Conservation (phyloP, 2,888 invertebrate species). For the Fragum whitleyi region DNA sequence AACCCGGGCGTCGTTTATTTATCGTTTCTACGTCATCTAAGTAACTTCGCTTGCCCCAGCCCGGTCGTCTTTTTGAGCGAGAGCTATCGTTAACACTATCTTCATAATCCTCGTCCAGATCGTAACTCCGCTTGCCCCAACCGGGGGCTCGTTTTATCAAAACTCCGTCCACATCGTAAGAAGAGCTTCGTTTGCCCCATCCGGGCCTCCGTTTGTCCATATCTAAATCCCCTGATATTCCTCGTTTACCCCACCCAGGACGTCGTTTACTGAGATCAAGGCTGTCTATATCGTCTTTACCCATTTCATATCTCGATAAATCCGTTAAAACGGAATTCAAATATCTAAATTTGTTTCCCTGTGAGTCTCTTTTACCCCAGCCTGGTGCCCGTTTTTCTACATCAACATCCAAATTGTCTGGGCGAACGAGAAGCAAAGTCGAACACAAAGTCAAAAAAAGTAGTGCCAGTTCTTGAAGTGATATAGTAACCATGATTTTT, state of each 20-base stretch:
- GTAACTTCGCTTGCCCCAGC: slow-evolving; percentile 71
- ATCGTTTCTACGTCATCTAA: slow-evolving; percentile 49
- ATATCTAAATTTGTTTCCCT: slow-evolving; percentile 46
- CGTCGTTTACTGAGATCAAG: slow-evolving; percentile 65
- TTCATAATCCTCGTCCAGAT: slow-evolving; percentile 21
- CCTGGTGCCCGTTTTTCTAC: slow-evolving; percentile 69
- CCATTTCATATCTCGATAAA: slow-evolving; percentile 56
- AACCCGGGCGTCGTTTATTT: slow-evolving; percentile 73
- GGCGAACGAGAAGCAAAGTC: slow-evolving; percentile 29
- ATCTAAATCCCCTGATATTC: slow-evolving; percentile 51
- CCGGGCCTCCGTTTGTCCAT: slow-evolving; percentile 71
- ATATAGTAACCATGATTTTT: slow-evolving; percentile 30
- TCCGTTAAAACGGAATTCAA: slow-evolving; percentile 56
- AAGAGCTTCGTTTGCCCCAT: slow-evolving; percentile 66
- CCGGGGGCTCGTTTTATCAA: slow-evolving; percentile 67
- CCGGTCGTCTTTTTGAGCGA: slow-evolving; percentile 70
- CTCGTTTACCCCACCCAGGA: slow-evolving; percentile 73
- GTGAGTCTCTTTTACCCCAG: slow-evolving; percentile 69
- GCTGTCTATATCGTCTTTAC: slow-evolving; percentile 50
- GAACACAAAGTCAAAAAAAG: slow-evolving; percentile 45
- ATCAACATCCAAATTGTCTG: slow-evolving; percentile 41
- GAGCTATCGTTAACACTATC: slow-evolving; percentile 29
- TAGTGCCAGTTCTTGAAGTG: slow-evolving; percentile 36
- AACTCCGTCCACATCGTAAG: slow-evolving; percentile 41
- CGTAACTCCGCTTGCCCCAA: slow-evolving; percentile 66